A percentile compares a stretch with the other conserved stretches of the same genome.
Evolutionary conservation across 2,888 invertebrate species (phyloP).

Genomic region (Orthosia gothica): DNA sequence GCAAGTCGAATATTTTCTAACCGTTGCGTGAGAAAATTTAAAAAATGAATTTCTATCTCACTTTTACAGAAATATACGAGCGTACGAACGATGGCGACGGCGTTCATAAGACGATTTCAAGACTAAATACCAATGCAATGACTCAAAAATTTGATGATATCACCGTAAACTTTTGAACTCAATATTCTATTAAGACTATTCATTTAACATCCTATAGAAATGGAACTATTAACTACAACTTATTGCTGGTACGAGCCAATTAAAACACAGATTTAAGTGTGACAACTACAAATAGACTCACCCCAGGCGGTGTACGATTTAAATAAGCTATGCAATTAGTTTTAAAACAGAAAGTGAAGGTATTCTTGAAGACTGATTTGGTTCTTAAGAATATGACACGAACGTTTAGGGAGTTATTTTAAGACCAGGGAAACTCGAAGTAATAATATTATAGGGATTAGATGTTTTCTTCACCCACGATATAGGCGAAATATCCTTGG

Average conservation of each 20-base stretch:
- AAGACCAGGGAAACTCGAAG: not conserved
- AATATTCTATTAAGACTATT: slow-evolving; percentile 8
- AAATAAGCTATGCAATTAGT: slow-evolving; percentile 53
- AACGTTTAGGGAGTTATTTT: slow-evolving; percentile 1
- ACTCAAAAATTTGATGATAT: not conserved
- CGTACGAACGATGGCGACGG: too few relatives aligned
- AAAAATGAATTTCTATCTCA: not conserved
- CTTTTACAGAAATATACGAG: not conserved
- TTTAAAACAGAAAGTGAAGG: slow-evolving; percentile 52
- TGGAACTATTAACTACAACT: slow-evolving; percentile 27
- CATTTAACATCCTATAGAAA: slow-evolving; percentile 26
- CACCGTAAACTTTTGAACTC: not conserved
- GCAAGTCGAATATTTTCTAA: not conserved
- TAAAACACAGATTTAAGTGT: slow-evolving; percentile 55
- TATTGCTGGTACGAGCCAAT: slow-evolving; percentile 51
- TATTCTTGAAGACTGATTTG: slow-evolving; percentile 39
- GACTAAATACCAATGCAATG: not conserved
- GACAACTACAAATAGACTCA: slow-evolving; percentile 61
- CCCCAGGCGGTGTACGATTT: slow-evolving; percentile 47
- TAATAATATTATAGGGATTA: not conserved
- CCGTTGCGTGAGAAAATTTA: not conserved
- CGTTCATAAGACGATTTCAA: too few relatives aligned
- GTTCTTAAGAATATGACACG: slow-evolving; percentile 24
- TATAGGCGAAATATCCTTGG: not conserved
- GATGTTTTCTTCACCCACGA: not conserved